These are phyloP conservation scores for Tragopan temminckii DNA, from an alignment of 2,797 vertebrate species.

Conservation along the genomic window DNA sequence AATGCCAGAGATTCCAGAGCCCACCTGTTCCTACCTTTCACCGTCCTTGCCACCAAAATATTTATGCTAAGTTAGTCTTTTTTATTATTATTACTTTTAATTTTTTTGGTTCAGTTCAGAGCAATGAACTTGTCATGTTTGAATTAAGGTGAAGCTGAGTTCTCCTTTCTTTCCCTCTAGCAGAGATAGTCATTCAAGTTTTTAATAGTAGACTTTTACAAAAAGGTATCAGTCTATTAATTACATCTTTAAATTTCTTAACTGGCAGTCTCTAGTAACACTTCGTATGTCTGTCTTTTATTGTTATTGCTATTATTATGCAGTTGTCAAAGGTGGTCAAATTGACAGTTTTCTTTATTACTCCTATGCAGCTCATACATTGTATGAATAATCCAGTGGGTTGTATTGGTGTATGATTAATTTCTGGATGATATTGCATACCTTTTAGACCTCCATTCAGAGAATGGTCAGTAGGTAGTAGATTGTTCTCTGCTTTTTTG, in stretches of 20 bases:
- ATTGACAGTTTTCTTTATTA: neutral
- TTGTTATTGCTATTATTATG: neutral
- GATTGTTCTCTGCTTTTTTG: neutral
- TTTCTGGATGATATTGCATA: neutral
- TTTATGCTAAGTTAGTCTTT: neutral
- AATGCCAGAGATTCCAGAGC: neutral
- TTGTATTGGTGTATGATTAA: neutral
- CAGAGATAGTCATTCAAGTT: neutral
- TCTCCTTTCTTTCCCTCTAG: neutral
- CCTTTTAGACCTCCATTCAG: neutral
- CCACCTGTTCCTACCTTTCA: neutral
- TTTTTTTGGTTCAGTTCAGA: neutral
- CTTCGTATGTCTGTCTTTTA: neutral
- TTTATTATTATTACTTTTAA: neutral
- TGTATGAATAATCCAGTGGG: neutral
- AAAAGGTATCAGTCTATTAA: neutral
- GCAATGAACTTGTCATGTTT: neutral
- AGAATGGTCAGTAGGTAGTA: too few species aligned
- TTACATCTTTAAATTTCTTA: neutral
- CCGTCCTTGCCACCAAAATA: neutral
- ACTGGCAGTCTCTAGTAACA: neutral
- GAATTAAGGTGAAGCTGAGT: neutral
- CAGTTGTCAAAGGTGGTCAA: neutral
- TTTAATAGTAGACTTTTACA: neutral
- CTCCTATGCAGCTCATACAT: neutral